Evolutionary conservation across 2,888 invertebrate genomes (phyloP).

Genomic region (Tinea semifulvella): DNA sequence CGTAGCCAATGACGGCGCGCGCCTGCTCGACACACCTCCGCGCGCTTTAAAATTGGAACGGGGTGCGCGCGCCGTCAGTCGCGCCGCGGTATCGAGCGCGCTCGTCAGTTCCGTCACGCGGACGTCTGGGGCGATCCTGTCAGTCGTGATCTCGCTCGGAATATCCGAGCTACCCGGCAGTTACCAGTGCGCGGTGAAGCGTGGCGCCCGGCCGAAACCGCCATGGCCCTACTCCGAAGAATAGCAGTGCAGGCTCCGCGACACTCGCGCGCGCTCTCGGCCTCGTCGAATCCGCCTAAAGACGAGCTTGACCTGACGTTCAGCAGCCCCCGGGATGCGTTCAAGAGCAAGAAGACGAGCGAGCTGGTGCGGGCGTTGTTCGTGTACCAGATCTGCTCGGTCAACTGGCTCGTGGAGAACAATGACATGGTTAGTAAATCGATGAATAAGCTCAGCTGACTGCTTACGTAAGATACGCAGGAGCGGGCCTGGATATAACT

Average conservation of each 20-base stretch:
- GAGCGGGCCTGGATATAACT: not conserved
- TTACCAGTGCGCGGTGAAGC: slow-evolving; percentile 8
- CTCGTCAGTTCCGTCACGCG: slow-evolving; percentile 37
- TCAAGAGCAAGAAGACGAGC: slow-evolving; percentile 93
- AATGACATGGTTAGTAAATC: slow-evolving; percentile 85
- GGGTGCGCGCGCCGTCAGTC: slow-evolving; percentile 49
- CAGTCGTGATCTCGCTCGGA: not conserved
- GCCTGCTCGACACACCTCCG: slow-evolving; percentile 55
- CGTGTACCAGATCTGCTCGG: slow-evolving; percentile 91
- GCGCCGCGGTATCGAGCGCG: slow-evolving; percentile 41
- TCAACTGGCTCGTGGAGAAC: slow-evolving; percentile 88
- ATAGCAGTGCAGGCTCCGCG: slow-evolving; percentile 45
- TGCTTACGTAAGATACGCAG: slow-evolving; percentile 39
- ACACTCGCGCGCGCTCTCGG: slow-evolving; percentile 39
- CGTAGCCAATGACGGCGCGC: slow-evolving; percentile 35
- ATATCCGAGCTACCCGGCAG: slow-evolving; percentile 6
- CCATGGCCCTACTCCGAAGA: slow-evolving; percentile 57
- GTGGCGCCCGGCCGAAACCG: slow-evolving; percentile 1
- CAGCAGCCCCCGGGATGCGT: slow-evolving; percentile 88
- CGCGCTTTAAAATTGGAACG: slow-evolving; percentile 55
- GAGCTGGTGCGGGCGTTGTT: slow-evolving; percentile 90
- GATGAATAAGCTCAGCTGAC: slow-evolving; percentile 26
- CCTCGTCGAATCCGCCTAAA: slow-evolving; percentile 27
- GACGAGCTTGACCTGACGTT: slow-evolving; percentile 88
- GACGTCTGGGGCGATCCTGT: slow-evolving; percentile 33